These are phyloP conservation scores for Bombus soroeensis DNA, from an alignment of 1,140 invertebrate genomes.

Conservation along the genomic window DNA sequence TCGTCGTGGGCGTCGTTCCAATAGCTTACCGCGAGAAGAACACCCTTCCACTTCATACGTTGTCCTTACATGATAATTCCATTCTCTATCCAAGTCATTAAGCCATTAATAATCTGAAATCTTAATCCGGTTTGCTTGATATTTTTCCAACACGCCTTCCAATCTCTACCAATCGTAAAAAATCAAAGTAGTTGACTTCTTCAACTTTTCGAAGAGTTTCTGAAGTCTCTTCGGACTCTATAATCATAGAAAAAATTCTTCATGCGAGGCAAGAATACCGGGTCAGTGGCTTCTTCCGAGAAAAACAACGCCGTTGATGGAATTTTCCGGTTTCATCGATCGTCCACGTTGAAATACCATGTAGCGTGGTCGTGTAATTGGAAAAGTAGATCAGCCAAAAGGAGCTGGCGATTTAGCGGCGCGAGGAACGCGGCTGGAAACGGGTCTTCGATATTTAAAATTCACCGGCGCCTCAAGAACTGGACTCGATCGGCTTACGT, in stretches of 20 bases:
- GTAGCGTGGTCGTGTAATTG: no score
- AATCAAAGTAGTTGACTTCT: not conserved
- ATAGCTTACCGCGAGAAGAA: conserved; percentile 7
- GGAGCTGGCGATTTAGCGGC: not conserved
- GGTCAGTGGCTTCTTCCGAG: not conserved
- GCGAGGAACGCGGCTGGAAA: conserved; percentile 28
- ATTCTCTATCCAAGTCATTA: not conserved
- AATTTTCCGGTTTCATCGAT: conserved; percentile 11
- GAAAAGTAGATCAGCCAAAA: not conserved
- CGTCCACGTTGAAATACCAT: no score
- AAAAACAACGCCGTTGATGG: not conserved
- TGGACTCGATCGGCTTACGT: conserved; percentile 23
- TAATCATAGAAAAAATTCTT: not conserved
- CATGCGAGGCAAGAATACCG: not conserved
- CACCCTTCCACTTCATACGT: not conserved
- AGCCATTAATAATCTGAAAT: not conserved
- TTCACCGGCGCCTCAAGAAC: conserved; percentile 10
- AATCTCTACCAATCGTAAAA: not conserved
- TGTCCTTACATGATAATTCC: conserved; percentile 11
- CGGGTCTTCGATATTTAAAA: conserved; percentile 40
- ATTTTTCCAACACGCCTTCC: not conserved
- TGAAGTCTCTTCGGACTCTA: not conserved
- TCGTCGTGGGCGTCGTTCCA: conserved; percentile 72
- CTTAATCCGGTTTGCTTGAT: not conserved
- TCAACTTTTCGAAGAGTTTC: not conserved